Conservation (phyloP, 2,113 vertebrate species). For the Symphodus melops region DNA sequence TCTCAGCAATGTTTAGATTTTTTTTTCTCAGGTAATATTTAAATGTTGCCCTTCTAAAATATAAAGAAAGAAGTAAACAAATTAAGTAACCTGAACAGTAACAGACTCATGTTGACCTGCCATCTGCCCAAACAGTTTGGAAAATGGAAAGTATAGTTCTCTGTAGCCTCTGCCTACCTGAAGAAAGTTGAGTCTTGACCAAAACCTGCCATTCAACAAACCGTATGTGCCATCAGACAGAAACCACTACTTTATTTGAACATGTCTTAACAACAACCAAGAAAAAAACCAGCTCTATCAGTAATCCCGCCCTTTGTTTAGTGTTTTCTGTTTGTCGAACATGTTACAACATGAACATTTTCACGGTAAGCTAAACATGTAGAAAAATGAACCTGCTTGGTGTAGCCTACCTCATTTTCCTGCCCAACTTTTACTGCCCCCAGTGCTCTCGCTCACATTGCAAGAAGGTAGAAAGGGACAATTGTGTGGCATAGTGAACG, state of each 20-base stretch:
- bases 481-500: constrained; percentile 47
- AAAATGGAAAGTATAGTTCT: background rate
- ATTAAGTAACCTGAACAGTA: no score
- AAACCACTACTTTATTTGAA: background rate
- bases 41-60: no score
- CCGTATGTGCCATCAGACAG: background rate
- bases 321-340: constrained; percentile 46
- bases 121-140: no score
- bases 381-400: background rate
- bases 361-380: background rate
- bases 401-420: background rate
- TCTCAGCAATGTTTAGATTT: no score
- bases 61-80: no score
- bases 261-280: constrained; percentile 36
- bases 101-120: no score
- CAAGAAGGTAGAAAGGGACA: constrained; percentile 44
- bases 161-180: background rate
- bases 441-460: background rate
- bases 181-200: background rate
- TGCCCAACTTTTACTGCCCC: background rate
- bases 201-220: background rate
- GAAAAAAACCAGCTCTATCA: background rate
- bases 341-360: constrained; percentile 34
- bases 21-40: no score
- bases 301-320: constrained; percentile 44